phyloP scores from a whole-genome alignment of 1,140 invertebrate genomes.

The Drosophila hydei region DNA sequence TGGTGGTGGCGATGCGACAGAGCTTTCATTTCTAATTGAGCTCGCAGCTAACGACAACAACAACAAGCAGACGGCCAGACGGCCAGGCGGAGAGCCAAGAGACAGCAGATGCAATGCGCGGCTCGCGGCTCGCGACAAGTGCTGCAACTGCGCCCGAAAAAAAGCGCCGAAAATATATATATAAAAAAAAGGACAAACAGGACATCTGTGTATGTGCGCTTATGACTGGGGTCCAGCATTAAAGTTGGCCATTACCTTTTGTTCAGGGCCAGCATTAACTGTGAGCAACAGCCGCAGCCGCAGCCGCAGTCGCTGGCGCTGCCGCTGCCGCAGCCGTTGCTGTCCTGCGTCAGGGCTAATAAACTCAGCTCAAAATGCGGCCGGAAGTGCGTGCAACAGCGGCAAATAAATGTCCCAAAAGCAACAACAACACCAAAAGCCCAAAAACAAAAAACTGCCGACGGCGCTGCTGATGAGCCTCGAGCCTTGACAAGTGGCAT shows the following conservation, averaged over 20 bases:
- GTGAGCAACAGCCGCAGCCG: slow-evolving; percentile 45
- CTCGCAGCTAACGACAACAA: slow-evolving; percentile 18
- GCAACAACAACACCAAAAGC: slow-evolving; percentile 25
- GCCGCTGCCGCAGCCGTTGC: slow-evolving; percentile 35
- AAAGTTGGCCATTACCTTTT: slow-evolving; percentile 33
- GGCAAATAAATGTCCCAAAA: slow-evolving; percentile 74
- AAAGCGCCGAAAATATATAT: slow-evolving; percentile 18
- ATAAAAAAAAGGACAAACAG: slow-evolving; percentile 28
- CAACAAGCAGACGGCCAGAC: background rate
- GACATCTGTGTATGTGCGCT: slow-evolving; percentile 61
- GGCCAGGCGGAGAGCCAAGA: background rate
- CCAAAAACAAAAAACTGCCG: slow-evolving; percentile 29
- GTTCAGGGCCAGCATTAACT: slow-evolving; percentile 63
- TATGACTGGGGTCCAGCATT: slow-evolving; percentile 19
- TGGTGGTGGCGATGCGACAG: background rate
- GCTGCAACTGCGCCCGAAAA: slow-evolving; percentile 62
- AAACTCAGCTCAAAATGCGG: slow-evolving; percentile 62
- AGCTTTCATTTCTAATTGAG: slow-evolving; percentile 49
- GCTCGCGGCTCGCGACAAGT: slow-evolving; percentile 15
- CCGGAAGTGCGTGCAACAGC: slow-evolving; percentile 71
- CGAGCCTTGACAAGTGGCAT: slow-evolving; percentile 50
- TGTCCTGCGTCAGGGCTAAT: slow-evolving; percentile 61
- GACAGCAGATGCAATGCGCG: slow-evolving; percentile 31
- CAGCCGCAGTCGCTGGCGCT: slow-evolving; percentile 42
- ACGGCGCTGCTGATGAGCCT: slow-evolving; percentile 48